Evolutionary conservation across 1,140 invertebrate species (phyloP).

Genomic region (Drosophila burlai): DNA sequence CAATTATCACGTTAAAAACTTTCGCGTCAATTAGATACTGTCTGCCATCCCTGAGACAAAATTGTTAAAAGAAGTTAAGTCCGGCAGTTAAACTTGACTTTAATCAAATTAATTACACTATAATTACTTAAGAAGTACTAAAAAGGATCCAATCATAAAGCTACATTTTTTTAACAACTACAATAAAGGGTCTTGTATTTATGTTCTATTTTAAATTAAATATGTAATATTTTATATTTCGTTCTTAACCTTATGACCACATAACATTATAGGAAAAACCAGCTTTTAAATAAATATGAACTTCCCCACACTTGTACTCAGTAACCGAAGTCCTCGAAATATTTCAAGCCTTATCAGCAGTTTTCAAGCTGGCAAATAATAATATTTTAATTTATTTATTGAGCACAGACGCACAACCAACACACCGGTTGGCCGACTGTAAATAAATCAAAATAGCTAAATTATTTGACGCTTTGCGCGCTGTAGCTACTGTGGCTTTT

Average conservation of each 20-base stretch:
- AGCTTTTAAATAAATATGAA: neutral
- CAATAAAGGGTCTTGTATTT: neutral
- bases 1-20: no score
- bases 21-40: no score
- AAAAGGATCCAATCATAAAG: neutral
- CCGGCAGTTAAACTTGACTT: no score
- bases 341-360: constrained; percentile 55
- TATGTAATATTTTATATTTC: no score
- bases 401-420: constrained; percentile 32
- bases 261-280: neutral
- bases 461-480: constrained; percentile 60
- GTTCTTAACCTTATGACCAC: neutral
- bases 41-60: no score
- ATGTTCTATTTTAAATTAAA: neutral
- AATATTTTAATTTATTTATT: constrained; percentile 81
- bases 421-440: constrained; percentile 28
- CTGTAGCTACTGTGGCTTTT: constrained; percentile 14
- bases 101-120: no score
- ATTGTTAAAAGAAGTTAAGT: no score
- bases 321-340: constrained; percentile 8
- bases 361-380: constrained; percentile 67
- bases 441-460: constrained; percentile 77
- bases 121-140: no score
- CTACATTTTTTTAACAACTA: neutral
- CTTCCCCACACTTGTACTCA: neutral